These are phyloP conservation scores for Hyperopisus bebe DNA, from an alignment of 2,113 vertebrate genomes.

Conservation along the genomic window DNA sequence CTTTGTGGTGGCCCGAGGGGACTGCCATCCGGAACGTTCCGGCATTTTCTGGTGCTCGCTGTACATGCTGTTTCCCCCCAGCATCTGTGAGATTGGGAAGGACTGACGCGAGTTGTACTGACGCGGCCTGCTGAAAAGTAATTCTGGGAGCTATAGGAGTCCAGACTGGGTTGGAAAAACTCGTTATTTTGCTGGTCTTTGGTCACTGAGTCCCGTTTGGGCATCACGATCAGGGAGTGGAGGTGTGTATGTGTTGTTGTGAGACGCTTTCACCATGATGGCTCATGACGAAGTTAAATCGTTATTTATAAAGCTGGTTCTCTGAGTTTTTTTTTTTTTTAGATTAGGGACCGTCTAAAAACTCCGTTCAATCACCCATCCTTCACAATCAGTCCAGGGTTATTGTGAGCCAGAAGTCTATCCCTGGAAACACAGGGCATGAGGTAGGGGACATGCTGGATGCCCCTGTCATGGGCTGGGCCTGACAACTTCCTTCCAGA, in stretches of 20 bases:
- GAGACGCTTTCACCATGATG: neutral
- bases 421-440: neutral
- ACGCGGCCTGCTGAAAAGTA: neutral
- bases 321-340: neutral
- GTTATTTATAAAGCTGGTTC: neutral
- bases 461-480: neutral
- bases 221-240: neutral
- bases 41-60: neutral
- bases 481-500: neutral
- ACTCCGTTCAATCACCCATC: neutral
- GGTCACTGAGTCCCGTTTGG: neutral
- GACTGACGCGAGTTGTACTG: neutral
- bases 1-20: neutral
- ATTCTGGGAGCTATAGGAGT: neutral
- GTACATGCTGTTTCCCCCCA: neutral
- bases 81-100: neutral
- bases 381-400: neutral
- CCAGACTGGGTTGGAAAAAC: neutral
- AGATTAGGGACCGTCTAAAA: neutral
- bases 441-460: neutral
- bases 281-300: neutral
- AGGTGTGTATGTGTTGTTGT: neutral
- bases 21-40: neutral
- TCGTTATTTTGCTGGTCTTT: conserved; percentile 3
- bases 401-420: neutral